Evolutionary conservation across 2,113 vertebrate species (phyloP), one percentile per base, ranked within the genome.

Genomic region (Diadophis punctatus): DNA sequence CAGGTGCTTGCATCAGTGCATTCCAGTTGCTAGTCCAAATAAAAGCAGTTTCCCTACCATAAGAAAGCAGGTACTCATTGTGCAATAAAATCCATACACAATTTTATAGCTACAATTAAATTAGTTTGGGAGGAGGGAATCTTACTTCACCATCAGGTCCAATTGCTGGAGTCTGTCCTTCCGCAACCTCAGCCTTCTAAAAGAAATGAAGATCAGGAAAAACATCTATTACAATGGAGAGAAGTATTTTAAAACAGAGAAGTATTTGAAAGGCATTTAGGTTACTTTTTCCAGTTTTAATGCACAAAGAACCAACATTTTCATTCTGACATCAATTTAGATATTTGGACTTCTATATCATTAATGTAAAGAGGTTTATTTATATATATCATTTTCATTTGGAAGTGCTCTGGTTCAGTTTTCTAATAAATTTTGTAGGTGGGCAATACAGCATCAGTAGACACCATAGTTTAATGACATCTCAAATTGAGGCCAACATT

Each of bases 121-220:
- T 80, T 80, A 34, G 74, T 80, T 80, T 39, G 18, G n/a, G 68
- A n/a, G 68, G 7, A 18, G 18, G 34, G 63, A n/a, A 68, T 58
- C 97, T 97, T 87, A 99, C 99, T 96, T 99, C 99, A 7, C 99
- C 99, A 89, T 99, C 99, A 0, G 99, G 99, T 16, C 99, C 99
- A 0, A 99, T 97, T 0, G 95, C 96, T 43, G 98, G 91, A 1
- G 97, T 95, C 91, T 98, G 97, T 16, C 98, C 98, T n/a, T 99
- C 99, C 0, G 96, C 93, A 0, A 96, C 95, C 95, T 99, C 99
- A 1, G 97, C 97, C 98, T 98, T 98, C 98, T 99, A 95, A 0
- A 95, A 94, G 25, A 84, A 88, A 53, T 11, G 90, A 53, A 89
- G 5, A 91, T 0, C 0, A 53, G 84, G 2, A 90, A 46, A 0